phyloP scores from a whole-genome alignment of 2,113 vertebrate genomes.

The Aegotheles bennettii region DNA sequence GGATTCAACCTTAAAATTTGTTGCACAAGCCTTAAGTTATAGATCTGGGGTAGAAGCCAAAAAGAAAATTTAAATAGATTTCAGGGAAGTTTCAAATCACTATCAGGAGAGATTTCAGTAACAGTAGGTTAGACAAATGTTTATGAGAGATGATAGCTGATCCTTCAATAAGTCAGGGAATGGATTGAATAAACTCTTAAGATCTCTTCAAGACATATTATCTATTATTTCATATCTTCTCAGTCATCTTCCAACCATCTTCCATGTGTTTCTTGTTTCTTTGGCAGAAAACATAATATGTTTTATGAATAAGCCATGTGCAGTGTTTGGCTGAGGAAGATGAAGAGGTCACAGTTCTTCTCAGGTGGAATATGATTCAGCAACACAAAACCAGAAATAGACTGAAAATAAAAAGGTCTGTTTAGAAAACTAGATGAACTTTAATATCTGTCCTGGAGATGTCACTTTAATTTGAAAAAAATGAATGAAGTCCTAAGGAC shows the following conservation, averaged over 20 bases:
- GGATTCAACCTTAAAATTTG: neutral
- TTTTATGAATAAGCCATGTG: neutral
- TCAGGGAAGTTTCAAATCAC: neutral
- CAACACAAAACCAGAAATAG: neutral
- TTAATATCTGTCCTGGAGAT: neutral
- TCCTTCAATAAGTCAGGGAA: neutral
- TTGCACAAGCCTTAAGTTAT: neutral
- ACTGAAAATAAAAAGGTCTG: neutral
- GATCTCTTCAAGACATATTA: neutral
- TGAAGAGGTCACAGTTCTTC: neutral
- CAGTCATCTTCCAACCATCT: neutral
- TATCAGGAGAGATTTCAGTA: neutral
- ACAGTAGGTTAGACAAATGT: neutral
- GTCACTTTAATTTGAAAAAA: neutral
- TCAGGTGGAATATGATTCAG: neutral
- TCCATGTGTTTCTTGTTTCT: neutral
- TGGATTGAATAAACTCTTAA: neutral
- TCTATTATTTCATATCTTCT: neutral
- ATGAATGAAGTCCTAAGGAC: neutral
- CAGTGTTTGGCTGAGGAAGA: neutral
- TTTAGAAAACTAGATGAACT: neutral
- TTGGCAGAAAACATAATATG: neutral
- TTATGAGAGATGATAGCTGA: neutral
- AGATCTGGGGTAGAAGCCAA: neutral
- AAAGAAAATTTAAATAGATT: neutral